Evolutionary conservation across 2,113 vertebrate species (phyloP), one percentile per base, ranked within the genome.

Genomic region (Dolichallabes microphthalmus): DNA sequence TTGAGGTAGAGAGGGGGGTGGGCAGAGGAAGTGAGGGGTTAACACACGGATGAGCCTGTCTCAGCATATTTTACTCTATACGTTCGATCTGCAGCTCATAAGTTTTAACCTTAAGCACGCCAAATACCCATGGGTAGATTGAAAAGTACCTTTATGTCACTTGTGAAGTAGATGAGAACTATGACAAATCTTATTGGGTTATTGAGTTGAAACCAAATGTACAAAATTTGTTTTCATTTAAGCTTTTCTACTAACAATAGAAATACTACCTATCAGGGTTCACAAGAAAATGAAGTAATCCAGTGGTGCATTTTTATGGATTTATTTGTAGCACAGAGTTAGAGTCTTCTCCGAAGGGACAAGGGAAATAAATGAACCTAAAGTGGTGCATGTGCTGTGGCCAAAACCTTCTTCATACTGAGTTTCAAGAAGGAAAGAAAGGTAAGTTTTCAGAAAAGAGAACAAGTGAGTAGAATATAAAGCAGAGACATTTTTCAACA

Each of bases 31-130:
- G 68, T 61, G 87, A 87, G 81, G 74, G 85, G 84, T 83, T 87
- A 89, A 86, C 50, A 22, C 12, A 86, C 76, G 76, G 80, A 88
- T 86, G 91, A 88, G 85, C 90, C 91, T 93, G 92, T 89, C 92
- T 94, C 93, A 94, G 93, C 94, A 92, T 84, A 92, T 94, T 91
- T 80, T 68, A 87, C 32, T 87, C 75, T 71, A 84, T 90, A 82
- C 81, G 89, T 91, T 91, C 91, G 89, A 92, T 92, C 91, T 74
- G 89, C 83, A 83, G 89, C 90, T 90, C 80, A 82, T 89, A 89
- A 86, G 88, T 27, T 52, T 91, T 90, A 92, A 92, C 91, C 86
- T 86, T 64, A 82, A 82, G 45, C 80, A 85, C 90, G 85, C 86
- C 83, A 84, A 66, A 73, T 4, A 57, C 45, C 39, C 45, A 57